Evolutionary conservation across 1,140 invertebrate species (phyloP), one percentile per base, ranked within the genome.

Genomic region (Babylonia areolata): DNA sequence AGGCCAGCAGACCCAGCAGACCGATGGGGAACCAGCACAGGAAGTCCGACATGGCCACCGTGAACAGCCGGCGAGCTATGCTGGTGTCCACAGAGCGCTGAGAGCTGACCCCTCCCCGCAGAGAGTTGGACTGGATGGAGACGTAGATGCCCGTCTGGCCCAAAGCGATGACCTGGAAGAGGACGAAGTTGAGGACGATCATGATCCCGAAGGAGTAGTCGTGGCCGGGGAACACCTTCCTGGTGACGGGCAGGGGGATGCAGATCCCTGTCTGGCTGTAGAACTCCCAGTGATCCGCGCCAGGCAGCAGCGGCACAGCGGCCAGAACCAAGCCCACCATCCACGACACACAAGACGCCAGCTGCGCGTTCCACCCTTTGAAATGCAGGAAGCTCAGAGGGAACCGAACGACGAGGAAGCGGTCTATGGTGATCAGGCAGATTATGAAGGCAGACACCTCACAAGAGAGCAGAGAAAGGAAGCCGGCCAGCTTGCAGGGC

Each of bases 381-480:
- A 85, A 71, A 11, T 86, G 58, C 17, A 46, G 15, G 17, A 23
- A 31, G 28, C 88, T 85, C 46, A 93, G 90, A 0, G 92, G 91
- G 75, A 89, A 92, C 23, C 90, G 87, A 51, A 93, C 86, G 20
- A 86, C 87, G 2, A 91, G n/a, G 64, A 90, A 87, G 9, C 92
- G 75, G 80, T 93, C 92, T 20, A 69, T 9, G 0, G 58, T 31
- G 58, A 69, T 69, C 23, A 92, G 79, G 35, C 83, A 86, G 0
- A 93, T 85, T 58, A 90, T 90, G 51, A 90, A 78, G 35, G 90
- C 88, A 3, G 91, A 92, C 1, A 86, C 84, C 75, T 93, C 90
- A 71, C 86, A 89, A 6, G 91, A 92, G 3, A 91, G 58, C 3
- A 88, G 88, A 28, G 90, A 85, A 11, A 92, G 39, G 33, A 92